Conservation (phyloP, 1,140 invertebrate genomes). For the Octopus sinensis region DNA sequence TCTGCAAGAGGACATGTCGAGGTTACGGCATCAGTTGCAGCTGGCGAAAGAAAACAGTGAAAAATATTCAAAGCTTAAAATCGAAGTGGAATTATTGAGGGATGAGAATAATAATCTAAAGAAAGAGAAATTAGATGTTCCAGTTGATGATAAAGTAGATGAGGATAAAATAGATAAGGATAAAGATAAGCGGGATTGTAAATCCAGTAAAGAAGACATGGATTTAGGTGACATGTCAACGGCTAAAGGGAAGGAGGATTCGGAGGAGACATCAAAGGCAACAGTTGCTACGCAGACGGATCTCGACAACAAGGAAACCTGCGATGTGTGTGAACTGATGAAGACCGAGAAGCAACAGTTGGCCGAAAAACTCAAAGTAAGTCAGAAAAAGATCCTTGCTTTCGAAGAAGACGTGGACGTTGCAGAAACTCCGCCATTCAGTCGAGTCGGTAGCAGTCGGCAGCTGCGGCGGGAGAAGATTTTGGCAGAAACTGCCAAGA, state of each 20-base stretch:
- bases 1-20: background rate
- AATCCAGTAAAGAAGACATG: background rate
- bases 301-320: too few relatives aligned
- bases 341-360: too few relatives aligned
- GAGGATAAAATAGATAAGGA: too few relatives aligned
- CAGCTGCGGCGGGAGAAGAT: constrained; percentile 35
- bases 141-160: too few relatives aligned
- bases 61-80: background rate
- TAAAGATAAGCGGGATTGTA: too few relatives aligned
- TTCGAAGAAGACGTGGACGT: too few relatives aligned
- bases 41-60: background rate
- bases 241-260: background rate
- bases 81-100: background rate
- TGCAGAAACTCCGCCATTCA: too few relatives aligned
- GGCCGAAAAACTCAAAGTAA: too few relatives aligned
- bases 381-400: too few relatives aligned
- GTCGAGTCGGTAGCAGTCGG: constrained; percentile 20
- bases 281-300: background rate
- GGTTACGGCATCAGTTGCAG: background rate
- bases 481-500: constrained; percentile 25
- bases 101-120: constrained; percentile 17
- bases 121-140: background rate
- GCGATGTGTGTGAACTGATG: too few relatives aligned
- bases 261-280: constrained; percentile 15
- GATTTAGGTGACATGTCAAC: background rate